phyloP scores from a whole-genome alignment of 2,797 vertebrate genomes.

The Pseudochirops cupreus region DNA sequence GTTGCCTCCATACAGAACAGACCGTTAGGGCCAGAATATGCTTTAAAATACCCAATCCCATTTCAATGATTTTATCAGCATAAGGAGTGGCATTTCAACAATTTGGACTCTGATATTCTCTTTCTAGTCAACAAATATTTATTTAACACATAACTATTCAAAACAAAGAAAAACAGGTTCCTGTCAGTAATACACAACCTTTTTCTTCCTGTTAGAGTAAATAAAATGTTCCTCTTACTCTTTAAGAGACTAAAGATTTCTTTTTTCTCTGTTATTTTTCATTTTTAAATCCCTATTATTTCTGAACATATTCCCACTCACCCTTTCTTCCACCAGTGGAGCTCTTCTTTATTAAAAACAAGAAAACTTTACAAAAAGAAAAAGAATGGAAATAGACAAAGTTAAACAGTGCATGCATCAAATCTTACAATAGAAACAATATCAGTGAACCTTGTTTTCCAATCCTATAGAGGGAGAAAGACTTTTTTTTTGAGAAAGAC shows the following conservation, averaged over 20 bases:
- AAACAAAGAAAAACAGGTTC: not conserved
- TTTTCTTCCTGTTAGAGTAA: not conserved
- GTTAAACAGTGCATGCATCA: not conserved
- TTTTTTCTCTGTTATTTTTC: not conserved
- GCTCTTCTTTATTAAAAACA: not conserved
- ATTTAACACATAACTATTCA: not conserved
- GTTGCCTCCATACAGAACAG: not conserved
- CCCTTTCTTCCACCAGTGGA: not conserved
- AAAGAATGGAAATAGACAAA: not conserved
- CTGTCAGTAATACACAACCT: not conserved
- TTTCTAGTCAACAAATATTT: not conserved
- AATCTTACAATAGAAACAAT: not conserved
- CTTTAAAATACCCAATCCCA: not conserved
- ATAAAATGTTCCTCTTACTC: not conserved
- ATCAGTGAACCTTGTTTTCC: not conserved
- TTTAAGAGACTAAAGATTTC: not conserved
- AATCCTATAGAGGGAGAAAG: not conserved
- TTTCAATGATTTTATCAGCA: not conserved
- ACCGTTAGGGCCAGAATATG: not conserved
- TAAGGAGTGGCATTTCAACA: not conserved
- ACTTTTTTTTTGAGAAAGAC: not conserved
- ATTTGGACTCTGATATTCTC: not conserved
- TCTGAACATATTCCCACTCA: not conserved
- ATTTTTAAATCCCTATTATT: not conserved
- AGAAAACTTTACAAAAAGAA: not conserved